These are phyloP conservation scores for Myopa tessellatipennis DNA, from an alignment of 2,888 invertebrate genomes.

Conservation along the genomic window DNA sequence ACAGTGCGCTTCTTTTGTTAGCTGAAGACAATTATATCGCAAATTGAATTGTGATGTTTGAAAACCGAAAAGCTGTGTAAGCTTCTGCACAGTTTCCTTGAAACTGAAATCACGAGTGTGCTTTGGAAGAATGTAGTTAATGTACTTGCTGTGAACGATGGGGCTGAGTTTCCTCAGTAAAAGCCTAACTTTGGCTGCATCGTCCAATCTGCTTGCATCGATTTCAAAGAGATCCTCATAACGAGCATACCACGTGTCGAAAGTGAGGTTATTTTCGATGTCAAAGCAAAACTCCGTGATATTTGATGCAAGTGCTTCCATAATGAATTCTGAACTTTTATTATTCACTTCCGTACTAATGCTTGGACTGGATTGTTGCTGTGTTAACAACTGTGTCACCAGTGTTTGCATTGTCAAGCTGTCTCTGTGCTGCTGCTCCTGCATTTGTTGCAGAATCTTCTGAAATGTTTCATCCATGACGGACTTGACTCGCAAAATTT, in stretches of 20 bases:
- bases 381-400: conserved; percentile 5
- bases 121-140: conserved; percentile 39
- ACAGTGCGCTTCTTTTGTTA: conserved; percentile 19
- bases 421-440: conserved; percentile 22
- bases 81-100: too few species aligned
- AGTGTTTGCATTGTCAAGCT: conserved; percentile 1
- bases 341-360: too few species aligned
- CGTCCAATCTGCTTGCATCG: too few species aligned
- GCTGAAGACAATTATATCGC: conserved; percentile 32
- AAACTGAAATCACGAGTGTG: conserved; percentile 10
- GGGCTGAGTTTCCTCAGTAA: conserved; percentile 40
- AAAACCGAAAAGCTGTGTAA: neutral
- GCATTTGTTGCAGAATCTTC: conserved; percentile 10
- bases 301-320: too few species aligned
- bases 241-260: too few species aligned
- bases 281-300: conserved; percentile 21
- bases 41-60: conserved; percentile 34
- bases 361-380: too few species aligned
- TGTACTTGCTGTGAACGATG: conserved; percentile 38
- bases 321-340: too few species aligned
- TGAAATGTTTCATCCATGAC: neutral
- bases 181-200: conserved; percentile 40
- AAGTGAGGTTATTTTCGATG: conserved; percentile 34
- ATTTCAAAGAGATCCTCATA: too few species aligned
- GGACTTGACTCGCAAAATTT: neutral